phyloP scores from a whole-genome alignment of 2,888 invertebrate genomes.

The Papilio protenor region DNA sequence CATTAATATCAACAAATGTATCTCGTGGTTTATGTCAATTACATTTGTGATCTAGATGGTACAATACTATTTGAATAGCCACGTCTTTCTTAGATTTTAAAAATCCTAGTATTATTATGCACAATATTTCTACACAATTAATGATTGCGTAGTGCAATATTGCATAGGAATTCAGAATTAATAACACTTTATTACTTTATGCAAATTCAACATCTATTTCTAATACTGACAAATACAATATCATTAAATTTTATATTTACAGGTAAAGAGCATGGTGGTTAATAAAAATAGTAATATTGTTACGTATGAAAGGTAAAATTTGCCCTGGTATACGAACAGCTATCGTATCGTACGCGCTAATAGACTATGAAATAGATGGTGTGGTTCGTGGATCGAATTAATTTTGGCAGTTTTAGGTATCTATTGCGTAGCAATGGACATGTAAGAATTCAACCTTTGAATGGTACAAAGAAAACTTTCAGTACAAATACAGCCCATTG shows the following conservation, averaged over 20 bases:
- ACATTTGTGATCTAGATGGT: not conserved
- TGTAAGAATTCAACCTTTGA: constrained; percentile 28
- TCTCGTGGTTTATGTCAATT: too few relatives aligned
- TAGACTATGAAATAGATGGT: constrained; percentile 37
- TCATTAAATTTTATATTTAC: constrained; percentile 35
- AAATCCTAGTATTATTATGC: constrained; percentile 12
- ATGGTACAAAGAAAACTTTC: not conserved
- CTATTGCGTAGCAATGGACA: constrained; percentile 44
- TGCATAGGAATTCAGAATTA: constrained; percentile 34
- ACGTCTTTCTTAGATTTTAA: not conserved
- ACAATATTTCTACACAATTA: not conserved
- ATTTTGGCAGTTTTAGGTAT: constrained; percentile 48
- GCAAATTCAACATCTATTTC: not conserved
- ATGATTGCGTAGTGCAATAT: constrained; percentile 6
- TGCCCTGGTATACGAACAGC: constrained; percentile 6
- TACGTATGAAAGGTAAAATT: constrained; percentile 39
- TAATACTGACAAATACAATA: constrained; percentile 11
- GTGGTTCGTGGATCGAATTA: constrained; percentile 52
- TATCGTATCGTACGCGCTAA: constrained; percentile 28
- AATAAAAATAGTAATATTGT: constrained; percentile 33
- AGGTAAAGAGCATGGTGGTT: not conserved
- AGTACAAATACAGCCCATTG: not conserved
- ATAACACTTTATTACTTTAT: constrained; percentile 14
- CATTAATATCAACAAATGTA: too few relatives aligned
- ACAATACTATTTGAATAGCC: not conserved